Evolutionary conservation across 2,888 invertebrate genomes (phyloP).

Genomic region (Mesochorus sp.): DNA sequence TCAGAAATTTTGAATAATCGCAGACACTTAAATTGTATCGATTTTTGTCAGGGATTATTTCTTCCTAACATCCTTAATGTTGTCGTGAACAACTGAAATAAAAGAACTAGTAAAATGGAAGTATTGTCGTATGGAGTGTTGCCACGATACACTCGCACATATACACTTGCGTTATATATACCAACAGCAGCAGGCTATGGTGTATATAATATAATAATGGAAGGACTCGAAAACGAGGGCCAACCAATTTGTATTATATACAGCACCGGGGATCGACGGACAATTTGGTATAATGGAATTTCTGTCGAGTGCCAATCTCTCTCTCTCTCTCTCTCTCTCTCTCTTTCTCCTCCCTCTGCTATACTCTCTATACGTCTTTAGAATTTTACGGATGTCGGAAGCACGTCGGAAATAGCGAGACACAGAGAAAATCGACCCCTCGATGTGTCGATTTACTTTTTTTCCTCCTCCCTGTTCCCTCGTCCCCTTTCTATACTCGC

Average conservation of each 20-base stretch:
- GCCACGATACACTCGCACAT: too few species aligned
- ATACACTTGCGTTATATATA: slow-evolving; percentile 23
- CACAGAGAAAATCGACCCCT: slow-evolving; percentile 5
- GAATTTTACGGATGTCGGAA: neutral
- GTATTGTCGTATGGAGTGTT: too few species aligned
- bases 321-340: neutral
- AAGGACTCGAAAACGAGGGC: slow-evolving; percentile 55
- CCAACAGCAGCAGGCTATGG: slow-evolving; percentile 39
- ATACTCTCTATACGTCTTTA: too few species aligned
- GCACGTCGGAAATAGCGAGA: neutral
- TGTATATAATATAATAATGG: slow-evolving; percentile 41
- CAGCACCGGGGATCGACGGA: neutral
- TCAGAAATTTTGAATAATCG: too few species aligned
- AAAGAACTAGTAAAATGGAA: too few species aligned
- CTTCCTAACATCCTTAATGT: too few species aligned
- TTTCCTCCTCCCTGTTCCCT: neutral
- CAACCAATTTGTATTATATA: slow-evolving; percentile 59
- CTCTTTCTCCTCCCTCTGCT: too few species aligned
- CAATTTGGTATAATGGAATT: slow-evolving; percentile 43
- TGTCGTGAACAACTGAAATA: too few species aligned
- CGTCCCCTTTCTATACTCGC: neutral
- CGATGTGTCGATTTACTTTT: slow-evolving; percentile 26
- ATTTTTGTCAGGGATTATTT: too few species aligned
- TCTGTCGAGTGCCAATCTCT: slow-evolving; percentile 41
- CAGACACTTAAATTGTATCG: too few species aligned